These are phyloP conservation scores for Tachysurus vachellii DNA, from an alignment of 2,113 vertebrate genomes.

Conservation along the genomic window DNA sequence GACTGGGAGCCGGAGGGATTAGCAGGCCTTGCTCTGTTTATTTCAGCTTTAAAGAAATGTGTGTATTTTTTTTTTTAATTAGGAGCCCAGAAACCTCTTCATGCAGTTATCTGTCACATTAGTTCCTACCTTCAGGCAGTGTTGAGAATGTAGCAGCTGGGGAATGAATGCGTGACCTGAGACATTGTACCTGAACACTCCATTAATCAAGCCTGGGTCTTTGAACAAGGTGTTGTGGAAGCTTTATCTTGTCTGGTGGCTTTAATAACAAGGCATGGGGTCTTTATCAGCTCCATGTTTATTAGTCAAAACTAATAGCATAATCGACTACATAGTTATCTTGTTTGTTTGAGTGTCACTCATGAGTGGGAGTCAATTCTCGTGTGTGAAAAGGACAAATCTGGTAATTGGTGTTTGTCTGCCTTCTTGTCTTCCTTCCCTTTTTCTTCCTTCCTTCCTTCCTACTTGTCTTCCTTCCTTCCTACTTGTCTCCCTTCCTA, in stretches of 20 bases:
- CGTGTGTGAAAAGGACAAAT: too few species aligned
- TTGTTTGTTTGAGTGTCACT: too few species aligned
- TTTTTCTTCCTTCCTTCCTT: too few species aligned
- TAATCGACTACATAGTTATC: slow-evolving; percentile 21
- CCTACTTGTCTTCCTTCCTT: too few species aligned
- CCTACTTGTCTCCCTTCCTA: too few species aligned
- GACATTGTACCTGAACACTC: neutral
- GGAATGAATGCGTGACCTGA: neutral
- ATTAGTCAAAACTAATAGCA: slow-evolving; percentile 18
- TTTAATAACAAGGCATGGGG: neutral
- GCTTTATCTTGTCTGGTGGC: slow-evolving; percentile 12
- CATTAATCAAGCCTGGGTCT: slow-evolving; percentile 1
- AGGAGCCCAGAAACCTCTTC: neutral
- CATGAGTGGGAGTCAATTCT: too few species aligned
- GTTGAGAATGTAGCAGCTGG: neutral
- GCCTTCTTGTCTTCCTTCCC: too few species aligned
- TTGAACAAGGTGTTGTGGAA: neutral
- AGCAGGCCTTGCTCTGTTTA: slow-evolving; percentile 12
- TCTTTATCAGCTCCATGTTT: neutral
- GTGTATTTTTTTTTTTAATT: slow-evolving; percentile 1
- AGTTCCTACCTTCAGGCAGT: neutral
- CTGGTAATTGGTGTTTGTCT: too few species aligned
- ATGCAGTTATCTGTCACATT: neutral
- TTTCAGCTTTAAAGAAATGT: neutral
- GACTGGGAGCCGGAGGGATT: slow-evolving; percentile 28